Conservation (phyloP, 37 sponge, comb jelly and placozoan genomes). For the Oopsacas minuta region DNA sequence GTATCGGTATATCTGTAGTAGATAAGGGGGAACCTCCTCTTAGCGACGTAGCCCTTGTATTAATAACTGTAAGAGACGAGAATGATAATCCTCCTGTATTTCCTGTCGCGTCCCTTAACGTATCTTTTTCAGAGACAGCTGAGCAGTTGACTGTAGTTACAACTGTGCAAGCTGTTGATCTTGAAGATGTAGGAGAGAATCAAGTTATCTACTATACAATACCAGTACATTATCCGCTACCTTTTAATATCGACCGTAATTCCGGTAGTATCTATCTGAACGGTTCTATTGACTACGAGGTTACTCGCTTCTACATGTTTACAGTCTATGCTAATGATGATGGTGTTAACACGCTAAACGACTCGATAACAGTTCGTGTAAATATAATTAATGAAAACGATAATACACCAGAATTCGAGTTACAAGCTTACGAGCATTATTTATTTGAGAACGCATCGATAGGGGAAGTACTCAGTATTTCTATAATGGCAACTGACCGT, state of each 20-base stretch:
- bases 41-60: conserved; percentile 23
- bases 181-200: not conserved
- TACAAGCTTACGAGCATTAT: not conserved
- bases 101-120: not conserved
- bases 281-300: not conserved
- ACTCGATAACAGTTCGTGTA: not conserved
- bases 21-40: conserved; percentile 37
- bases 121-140: not conserved
- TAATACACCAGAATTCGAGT: not conserved
- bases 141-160: not conserved
- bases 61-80: conserved; percentile 35
- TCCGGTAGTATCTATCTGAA: not conserved
- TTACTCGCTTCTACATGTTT: not conserved
- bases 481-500: not conserved
- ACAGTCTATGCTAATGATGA: conserved; percentile 9
- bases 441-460: not conserved
- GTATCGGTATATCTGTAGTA: conserved; percentile 36
- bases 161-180: not conserved
- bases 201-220: not conserved
- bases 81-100: conserved; percentile 61
- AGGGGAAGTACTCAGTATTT: not conserved
- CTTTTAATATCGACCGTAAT: not conserved
- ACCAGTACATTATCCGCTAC: not conserved
- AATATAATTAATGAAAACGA: conserved; percentile 3
- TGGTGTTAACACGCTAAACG: not conserved